Percentiles rank a stretch among this genome's conserved stretches.
Conservation (phyloP, 1,140 invertebrate genomes). For the Dryas iulia region DNA sequence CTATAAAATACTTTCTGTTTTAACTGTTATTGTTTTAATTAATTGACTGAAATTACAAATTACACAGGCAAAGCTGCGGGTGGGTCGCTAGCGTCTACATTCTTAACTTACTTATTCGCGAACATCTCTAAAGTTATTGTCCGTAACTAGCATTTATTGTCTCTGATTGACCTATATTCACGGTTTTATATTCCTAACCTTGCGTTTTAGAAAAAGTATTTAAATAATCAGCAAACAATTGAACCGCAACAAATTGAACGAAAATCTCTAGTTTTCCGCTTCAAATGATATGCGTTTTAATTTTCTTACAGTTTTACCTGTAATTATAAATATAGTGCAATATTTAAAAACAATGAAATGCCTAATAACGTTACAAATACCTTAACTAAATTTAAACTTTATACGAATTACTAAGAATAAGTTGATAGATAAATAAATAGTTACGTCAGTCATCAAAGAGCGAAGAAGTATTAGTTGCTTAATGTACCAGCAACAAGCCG, state of each 20-base stretch:
- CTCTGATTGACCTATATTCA: background rate
- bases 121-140: background rate
- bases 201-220: background rate
- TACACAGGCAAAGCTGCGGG: too few relatives aligned
- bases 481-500: conserved; percentile 6
- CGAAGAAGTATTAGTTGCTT: conserved; percentile 6
- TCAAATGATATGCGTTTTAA: background rate
- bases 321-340: too few relatives aligned
- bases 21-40: too few relatives aligned
- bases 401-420: background rate
- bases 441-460: conserved; percentile 13
- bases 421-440: conserved; percentile 19
- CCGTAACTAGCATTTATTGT: background rate
- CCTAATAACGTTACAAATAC: background rate
- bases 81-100: too few relatives aligned
- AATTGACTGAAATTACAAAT: too few relatives aligned
- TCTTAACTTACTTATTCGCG: too few relatives aligned
- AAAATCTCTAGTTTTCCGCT: background rate
- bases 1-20: too few relatives aligned
- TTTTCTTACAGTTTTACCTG: too few relatives aligned
- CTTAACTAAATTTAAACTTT: background rate
- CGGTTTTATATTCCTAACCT: background rate
- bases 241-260: background rate
- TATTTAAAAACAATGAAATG: too few relatives aligned
- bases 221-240: background rate